A percentile compares a stretch with the other conserved stretches of the same genome.
Conservation (phyloP, 2,888 invertebrate species). For the Drosophila testacea region DNA sequence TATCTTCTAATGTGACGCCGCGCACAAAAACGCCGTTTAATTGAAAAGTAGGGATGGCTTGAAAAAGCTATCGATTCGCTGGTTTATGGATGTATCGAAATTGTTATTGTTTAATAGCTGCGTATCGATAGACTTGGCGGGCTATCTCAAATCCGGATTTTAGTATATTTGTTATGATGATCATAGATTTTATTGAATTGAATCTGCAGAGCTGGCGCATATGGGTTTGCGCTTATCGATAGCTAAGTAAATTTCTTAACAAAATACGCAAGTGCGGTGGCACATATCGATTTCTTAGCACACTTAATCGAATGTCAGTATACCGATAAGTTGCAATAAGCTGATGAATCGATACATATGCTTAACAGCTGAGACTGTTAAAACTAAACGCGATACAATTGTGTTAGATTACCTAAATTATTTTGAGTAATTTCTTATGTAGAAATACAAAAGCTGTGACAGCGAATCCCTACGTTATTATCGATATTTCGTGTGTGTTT, state of each 20-base stretch:
- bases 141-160: background rate
- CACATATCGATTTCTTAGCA: background rate
- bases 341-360: background rate
- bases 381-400: background rate
- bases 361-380: background rate
- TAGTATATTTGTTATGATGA: no score
- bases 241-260: background rate
- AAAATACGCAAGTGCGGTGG: background rate
- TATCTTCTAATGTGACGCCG: slow-evolving; percentile 46
- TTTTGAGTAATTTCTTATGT: background rate
- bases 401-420: background rate
- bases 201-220: no score
- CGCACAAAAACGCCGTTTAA: slow-evolving; percentile 57
- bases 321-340: background rate
- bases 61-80: slow-evolving; percentile 35
- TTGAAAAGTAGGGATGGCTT: slow-evolving; percentile 49
- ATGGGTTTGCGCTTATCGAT: no score
- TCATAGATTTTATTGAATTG: no score
- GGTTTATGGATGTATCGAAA: slow-evolving; percentile 7
- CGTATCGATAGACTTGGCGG: background rate
- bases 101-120: background rate
- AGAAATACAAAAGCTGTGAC: background rate
- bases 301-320: background rate
- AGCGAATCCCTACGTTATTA: background rate
- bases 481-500: slow-evolving; percentile 34